Conservation (phyloP, 2,888 invertebrate species). For the Yponomeuta plumbellus region DNA sequence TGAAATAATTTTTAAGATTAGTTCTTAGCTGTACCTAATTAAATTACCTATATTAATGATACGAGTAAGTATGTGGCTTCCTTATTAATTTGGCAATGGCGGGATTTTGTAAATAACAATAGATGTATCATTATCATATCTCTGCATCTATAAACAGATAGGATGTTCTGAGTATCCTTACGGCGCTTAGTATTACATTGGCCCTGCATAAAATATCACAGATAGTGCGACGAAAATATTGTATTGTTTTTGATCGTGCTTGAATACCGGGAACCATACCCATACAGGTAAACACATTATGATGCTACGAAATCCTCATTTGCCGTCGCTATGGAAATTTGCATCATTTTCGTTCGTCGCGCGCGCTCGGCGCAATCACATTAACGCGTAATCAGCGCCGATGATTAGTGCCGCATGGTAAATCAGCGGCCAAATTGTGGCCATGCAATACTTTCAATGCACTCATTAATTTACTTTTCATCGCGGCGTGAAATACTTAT, state of each 20-base stretch:
- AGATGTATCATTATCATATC: too few relatives aligned
- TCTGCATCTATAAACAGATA: too few relatives aligned
- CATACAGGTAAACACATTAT: background rate
- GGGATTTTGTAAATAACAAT: too few relatives aligned
- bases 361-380: conserved; percentile 37
- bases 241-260: background rate
- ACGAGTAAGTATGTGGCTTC: too few relatives aligned
- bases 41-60: too few relatives aligned
- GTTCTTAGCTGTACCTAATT: too few relatives aligned
- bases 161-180: too few relatives aligned
- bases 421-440: conserved; percentile 22
- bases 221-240: background rate
- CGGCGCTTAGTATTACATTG: too few relatives aligned
- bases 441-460: conserved; percentile 4
- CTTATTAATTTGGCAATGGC: too few relatives aligned
- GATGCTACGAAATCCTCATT: background rate
- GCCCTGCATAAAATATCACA: background rate
- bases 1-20: too few relatives aligned
- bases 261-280: background rate
- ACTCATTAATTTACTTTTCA: background rate
- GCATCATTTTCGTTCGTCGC: conserved; percentile 36
- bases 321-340: background rate
- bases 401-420: conserved; percentile 58
- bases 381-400: conserved; percentile 62
- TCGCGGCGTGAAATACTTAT: background rate